Evolutionary conservation across 2,888 invertebrate genomes (phyloP).

Genomic region (Hypsopygia costalis): DNA sequence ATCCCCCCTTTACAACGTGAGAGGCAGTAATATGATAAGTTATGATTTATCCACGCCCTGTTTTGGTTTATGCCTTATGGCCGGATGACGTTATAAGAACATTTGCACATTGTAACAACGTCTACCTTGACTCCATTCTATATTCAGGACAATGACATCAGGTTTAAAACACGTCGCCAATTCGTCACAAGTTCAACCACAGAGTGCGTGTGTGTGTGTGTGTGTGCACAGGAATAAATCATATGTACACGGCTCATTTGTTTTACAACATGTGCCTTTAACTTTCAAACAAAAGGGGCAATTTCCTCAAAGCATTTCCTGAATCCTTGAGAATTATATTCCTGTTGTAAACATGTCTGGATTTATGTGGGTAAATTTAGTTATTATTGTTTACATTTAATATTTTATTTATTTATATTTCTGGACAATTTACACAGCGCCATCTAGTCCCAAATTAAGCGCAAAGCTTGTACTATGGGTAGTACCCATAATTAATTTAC

Average conservation of each 20-base stretch:
- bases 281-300: background rate
- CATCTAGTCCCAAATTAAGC: too few relatives aligned
- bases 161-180: slow-evolving; percentile 6
- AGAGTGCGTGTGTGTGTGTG: too few relatives aligned
- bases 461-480: too few relatives aligned
- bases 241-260: background rate
- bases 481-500: too few relatives aligned
- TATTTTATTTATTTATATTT: too few relatives aligned
- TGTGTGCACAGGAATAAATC: slow-evolving; percentile 1
- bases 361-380: too few relatives aligned
- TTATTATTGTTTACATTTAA: too few relatives aligned
- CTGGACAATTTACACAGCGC: too few relatives aligned
- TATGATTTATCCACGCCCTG: too few relatives aligned
- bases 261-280: background rate
- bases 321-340: background rate
- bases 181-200: slow-evolving; percentile 15
- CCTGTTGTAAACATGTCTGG: too few relatives aligned
- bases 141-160: slow-evolving; percentile 9
- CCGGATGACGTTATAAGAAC: background rate
- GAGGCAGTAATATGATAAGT: too few relatives aligned
- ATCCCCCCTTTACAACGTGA: too few relatives aligned
- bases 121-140: slow-evolving; percentile 7
- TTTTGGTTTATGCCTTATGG: slow-evolving; percentile 20
- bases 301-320: background rate
- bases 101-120: background rate